phyloP scores from a whole-genome alignment of 1,140 invertebrate species.

The Cyclargus thomasi region DNA sequence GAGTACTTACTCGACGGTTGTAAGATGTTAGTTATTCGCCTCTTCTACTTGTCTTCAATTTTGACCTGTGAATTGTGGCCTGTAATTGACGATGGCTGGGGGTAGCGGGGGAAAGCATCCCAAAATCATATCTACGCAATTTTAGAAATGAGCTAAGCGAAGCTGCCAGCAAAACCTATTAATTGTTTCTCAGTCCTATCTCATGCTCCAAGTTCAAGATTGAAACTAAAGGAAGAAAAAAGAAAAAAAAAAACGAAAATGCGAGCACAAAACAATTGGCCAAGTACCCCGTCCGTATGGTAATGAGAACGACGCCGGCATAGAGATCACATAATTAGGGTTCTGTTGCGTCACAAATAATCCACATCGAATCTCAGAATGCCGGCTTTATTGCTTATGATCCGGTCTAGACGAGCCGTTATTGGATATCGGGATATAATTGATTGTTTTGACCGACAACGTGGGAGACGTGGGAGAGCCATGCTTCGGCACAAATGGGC shows the following conservation, averaged over 20 bases:
- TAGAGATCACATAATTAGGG: constrained; percentile 3
- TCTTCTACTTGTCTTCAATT: too few species aligned
- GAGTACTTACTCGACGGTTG: too few species aligned
- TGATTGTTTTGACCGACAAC: not conserved
- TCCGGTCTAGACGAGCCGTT: not conserved
- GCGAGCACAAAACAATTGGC: not conserved
- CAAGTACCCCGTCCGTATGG: not conserved
- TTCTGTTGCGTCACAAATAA: not conserved
- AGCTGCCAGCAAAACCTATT: too few species aligned
- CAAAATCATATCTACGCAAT: too few species aligned
- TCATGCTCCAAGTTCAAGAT: not conserved
- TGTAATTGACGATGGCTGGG: too few species aligned
- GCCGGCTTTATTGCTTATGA: not conserved
- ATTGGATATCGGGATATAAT: not conserved
- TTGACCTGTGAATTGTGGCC: too few species aligned
- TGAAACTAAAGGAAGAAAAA: not conserved
- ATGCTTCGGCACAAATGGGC: too few species aligned
- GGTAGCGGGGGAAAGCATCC: too few species aligned
- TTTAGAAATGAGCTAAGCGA: too few species aligned
- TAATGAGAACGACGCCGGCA: not conserved
- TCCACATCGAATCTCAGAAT: not conserved
- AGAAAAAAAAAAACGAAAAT: not conserved
- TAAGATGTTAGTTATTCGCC: too few species aligned
- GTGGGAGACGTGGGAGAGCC: too few species aligned
- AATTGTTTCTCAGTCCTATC: too few species aligned